These are phyloP conservation scores for Cynocephalus volans DNA, from an alignment of 2,113 vertebrate genomes.

Conservation along the genomic window DNA sequence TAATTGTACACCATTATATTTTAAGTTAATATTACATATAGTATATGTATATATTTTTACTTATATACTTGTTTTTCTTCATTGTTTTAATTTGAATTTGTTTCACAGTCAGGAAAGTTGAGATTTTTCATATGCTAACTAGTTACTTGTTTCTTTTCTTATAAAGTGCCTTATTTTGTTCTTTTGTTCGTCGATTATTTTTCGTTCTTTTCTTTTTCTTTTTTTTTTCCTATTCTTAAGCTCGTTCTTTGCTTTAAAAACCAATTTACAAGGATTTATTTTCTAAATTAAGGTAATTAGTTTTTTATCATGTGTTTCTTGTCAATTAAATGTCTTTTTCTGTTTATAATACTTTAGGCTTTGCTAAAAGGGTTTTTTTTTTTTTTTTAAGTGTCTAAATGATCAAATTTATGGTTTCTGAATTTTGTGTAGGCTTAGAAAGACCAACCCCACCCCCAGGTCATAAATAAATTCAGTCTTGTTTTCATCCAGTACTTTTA, in stretches of 20 bases:
- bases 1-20: not conserved
- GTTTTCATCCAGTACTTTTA: constrained; percentile 56
- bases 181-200: not conserved
- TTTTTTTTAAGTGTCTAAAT: not conserved
- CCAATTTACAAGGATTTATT: not conserved
- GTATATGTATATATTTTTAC: not conserved
- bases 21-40: not conserved
- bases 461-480: constrained; percentile 55
- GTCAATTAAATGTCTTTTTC: not conserved
- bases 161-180: not conserved
- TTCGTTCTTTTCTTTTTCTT: not conserved
- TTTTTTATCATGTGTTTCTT: not conserved
- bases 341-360: constrained; percentile 1
- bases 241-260: not conserved
- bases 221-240: not conserved
- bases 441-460: not conserved
- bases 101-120: not conserved
- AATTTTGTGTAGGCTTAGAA: constrained; percentile 57
- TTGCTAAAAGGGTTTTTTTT: not conserved
- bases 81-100: not conserved
- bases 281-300: not conserved
- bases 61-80: not conserved
- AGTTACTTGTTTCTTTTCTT: not conserved
- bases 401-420: constrained; percentile 60
- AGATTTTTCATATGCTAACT: not conserved